These are phyloP conservation scores for Camponotus floridanus DNA, from an alignment of 1,140 invertebrate species.

Conservation along the genomic window DNA sequence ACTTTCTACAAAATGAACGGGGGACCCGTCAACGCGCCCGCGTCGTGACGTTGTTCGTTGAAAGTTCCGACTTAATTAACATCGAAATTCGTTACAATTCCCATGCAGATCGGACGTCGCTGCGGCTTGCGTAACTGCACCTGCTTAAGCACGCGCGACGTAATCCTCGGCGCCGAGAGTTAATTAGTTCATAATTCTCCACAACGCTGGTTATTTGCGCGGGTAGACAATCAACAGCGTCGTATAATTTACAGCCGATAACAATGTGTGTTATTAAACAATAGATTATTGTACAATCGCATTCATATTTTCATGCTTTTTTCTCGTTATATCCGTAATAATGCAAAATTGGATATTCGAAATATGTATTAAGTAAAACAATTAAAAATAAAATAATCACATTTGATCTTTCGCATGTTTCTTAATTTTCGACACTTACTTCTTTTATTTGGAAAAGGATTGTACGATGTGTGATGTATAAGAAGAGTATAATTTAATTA, in stretches of 20 bases:
- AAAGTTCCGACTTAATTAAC: slow-evolving; percentile 48
- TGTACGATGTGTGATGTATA: neutral
- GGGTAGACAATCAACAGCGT: neutral
- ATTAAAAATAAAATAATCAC: neutral
- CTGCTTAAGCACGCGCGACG: slow-evolving; percentile 29
- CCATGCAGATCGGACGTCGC: slow-evolving; percentile 25
- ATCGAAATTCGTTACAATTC: slow-evolving; percentile 53
- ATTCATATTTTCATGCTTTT: neutral
- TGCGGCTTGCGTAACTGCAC: slow-evolving; percentile 44
- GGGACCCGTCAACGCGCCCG: slow-evolving; percentile 2
- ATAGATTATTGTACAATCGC: neutral
- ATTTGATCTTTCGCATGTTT: neutral
- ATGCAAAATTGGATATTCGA: neutral
- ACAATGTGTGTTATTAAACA: slow-evolving; percentile 2
- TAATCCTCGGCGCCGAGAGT: slow-evolving; percentile 36
- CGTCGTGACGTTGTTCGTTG: slow-evolving; percentile 10
- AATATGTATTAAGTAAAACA: neutral
- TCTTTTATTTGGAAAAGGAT: neutral
- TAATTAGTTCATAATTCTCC: slow-evolving; percentile 61
- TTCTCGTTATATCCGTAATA: neutral
- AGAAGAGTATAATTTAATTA: slow-evolving; percentile 3
- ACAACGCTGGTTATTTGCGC: slow-evolving; percentile 42
- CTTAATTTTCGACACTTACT: neutral
- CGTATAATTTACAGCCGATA: neutral
- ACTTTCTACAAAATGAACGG: slow-evolving; percentile 37